A percentile compares a stretch with the other conserved stretches of the same genome.
phyloP scores from a whole-genome alignment of 1,140 invertebrate genomes.

The Platyscapa corneri region DNA sequence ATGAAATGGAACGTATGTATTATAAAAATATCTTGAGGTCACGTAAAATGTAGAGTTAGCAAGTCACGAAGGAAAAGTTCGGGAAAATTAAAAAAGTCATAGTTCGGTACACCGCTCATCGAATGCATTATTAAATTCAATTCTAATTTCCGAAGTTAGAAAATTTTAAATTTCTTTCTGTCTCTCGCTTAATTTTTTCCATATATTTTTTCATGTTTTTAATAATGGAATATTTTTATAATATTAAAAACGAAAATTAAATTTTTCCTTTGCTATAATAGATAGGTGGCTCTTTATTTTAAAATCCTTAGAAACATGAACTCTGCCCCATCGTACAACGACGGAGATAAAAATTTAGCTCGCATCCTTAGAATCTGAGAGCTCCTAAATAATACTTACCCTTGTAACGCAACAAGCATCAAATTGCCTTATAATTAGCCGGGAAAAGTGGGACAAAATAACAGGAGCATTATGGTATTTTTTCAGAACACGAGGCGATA shows the following conservation, averaged over 20 bases:
- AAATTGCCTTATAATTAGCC: conserved; percentile 5
- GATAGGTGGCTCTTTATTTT: background rate
- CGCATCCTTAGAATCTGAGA: background rate
- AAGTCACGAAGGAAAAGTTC: no score
- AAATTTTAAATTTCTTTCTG: no score
- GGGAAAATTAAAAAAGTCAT: no score
- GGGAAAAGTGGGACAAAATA: background rate
- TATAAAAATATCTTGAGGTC: background rate
- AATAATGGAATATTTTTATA: no score
- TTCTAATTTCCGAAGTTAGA: background rate
- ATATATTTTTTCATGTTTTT: no score
- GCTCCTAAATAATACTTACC: background rate
- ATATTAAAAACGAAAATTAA: no score
- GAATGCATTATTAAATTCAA: background rate
- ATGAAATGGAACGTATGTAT: background rate
- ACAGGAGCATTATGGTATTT: no score
- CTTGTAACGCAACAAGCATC: background rate
- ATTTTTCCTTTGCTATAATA: no score
- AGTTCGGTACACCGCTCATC: background rate
- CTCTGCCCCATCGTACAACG: background rate
- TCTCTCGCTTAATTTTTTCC: no score
- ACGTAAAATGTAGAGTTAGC: no score
- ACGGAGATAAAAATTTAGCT: background rate
- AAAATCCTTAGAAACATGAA: background rate
- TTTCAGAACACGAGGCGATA: no score